Base-by-base conservation (phyloP, 30 jellyfish, hydroid and myxozoan genomes). In the Kudoa iwatai region DNA sequence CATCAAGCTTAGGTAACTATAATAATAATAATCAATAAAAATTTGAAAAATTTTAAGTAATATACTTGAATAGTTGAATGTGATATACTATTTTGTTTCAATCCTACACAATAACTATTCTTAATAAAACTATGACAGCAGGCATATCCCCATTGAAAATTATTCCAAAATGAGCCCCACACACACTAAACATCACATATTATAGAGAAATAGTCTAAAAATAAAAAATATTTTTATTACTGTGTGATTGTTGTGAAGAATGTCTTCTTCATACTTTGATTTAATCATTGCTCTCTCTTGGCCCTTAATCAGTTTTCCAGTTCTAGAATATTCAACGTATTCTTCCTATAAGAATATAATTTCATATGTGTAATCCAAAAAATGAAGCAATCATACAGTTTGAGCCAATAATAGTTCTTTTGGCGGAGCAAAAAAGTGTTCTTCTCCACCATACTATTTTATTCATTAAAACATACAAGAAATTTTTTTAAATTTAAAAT, bases 231-330 rank as follows among this genome's bases (percentile, higher is more conserved):
- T 36, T 15, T 19, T 7, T 2, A 53, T 19, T 57, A 77, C 89
- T 38, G 88, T 81, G 50, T 81, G 99, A 47, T 81, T 81, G 34
- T 81, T 81, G 40, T 53, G 51, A 31, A 24, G 41, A 17, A 81
- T 88, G 54, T 81, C 99, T 35, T 81, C 99, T 45, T 63, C 89
- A 22, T 81, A 81, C 56, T 81, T 81, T 12, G 99, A 81, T 33
- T 32, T 36, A 0, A 65, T 62, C 30, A 54, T 52, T 31, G 99
- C 99, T 34, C 47, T 64, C 39, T 81, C 99, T 53, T 81, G 99
- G 19, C 99, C 98, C 52, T 61, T 63, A 16, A 79, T 42, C 20
- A 79, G 51, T 50, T 64, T 79, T 38, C 98, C 98, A 2, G 89
- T 54, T 57, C 98, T 57, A 10, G 98, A 79, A 58, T 79, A 79